Evolutionary conservation across 1,140 invertebrate genomes (phyloP).

Genomic region (Dendrolimus kikuchii): DNA sequence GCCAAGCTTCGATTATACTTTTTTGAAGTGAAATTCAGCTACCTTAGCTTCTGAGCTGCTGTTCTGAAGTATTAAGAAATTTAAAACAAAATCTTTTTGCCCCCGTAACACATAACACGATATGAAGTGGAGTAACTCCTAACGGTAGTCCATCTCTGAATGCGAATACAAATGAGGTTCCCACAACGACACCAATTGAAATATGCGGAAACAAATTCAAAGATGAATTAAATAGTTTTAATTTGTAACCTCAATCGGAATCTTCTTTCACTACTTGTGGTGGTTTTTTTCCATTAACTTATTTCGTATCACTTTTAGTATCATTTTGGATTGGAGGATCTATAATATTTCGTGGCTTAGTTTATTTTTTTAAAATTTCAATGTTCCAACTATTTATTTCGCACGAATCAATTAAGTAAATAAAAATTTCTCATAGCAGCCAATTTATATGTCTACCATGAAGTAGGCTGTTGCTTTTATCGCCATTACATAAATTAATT

Average conservation of each 20-base stretch:
- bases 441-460: too few relatives aligned
- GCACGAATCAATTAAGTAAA: too few relatives aligned
- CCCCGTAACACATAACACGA: slow-evolving; percentile 39
- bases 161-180: slow-evolving; percentile 25
- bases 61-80: slow-evolving; percentile 28
- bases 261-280: neutral
- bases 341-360: slow-evolving; percentile 23
- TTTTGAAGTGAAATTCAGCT: too few relatives aligned
- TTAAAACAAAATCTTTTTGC: slow-evolving; percentile 15
- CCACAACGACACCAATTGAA: slow-evolving; percentile 32
- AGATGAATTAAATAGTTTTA: slow-evolving; percentile 24
- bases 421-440: too few relatives aligned
- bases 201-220: slow-evolving; percentile 33
- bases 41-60: too few relatives aligned
- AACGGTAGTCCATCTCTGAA: slow-evolving; percentile 30
- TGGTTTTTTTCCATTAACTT: neutral
- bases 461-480: too few relatives aligned
- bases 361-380: too few relatives aligned
- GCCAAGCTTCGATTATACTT: too few relatives aligned
- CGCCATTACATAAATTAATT: too few relatives aligned
- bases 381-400: too few relatives aligned
- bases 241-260: slow-evolving; percentile 8
- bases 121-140: slow-evolving; percentile 24
- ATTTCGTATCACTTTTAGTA: slow-evolving; percentile 3
- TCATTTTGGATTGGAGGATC: slow-evolving; percentile 15